Percentiles rank a stretch among this genome's conserved stretches.
phyloP scores from a whole-genome alignment of 2,113 vertebrate genomes.

The Odontesthes bonariensis region DNA sequence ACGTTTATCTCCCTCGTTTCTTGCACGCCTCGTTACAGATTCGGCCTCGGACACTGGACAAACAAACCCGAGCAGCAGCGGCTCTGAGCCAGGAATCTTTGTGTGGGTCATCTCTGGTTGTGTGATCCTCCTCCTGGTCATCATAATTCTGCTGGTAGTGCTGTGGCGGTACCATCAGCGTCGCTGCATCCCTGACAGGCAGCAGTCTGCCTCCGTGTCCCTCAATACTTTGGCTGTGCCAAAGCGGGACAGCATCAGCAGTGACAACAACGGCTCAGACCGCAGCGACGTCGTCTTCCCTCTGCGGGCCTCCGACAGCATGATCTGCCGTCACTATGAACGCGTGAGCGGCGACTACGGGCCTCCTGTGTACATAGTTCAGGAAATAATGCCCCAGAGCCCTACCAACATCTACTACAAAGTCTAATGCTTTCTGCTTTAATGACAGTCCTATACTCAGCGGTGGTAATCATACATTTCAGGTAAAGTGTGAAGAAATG shows the following conservation, averaged over 20 bases:
- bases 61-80: slow-evolving; percentile 75
- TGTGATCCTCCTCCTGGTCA: slow-evolving; percentile 90
- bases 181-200: slow-evolving; percentile 88
- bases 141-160: slow-evolving; percentile 86
- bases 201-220: slow-evolving; percentile 89
- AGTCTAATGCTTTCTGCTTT: slow-evolving; percentile 84
- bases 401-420: slow-evolving; percentile 99
- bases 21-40: slow-evolving; percentile 41
- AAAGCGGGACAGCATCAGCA: slow-evolving; percentile 87
- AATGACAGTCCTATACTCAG: background rate
- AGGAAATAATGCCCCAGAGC: slow-evolving; percentile 96
- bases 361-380: slow-evolving; percentile 97
- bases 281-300: slow-evolving; percentile 97
- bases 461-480: background rate
- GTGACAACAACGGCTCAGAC: slow-evolving; percentile 93
- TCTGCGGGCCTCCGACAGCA: slow-evolving; percentile 91
- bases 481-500: slow-evolving; percentile 1
- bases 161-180: slow-evolving; percentile 88
- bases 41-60: slow-evolving; percentile 79
- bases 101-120: slow-evolving; percentile 90
- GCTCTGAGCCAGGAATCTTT: slow-evolving; percentile 89
- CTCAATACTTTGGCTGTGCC: slow-evolving; percentile 93
- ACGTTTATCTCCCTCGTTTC: slow-evolving; percentile 7
- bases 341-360: slow-evolving; percentile 96
- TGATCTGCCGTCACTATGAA: slow-evolving; percentile 96